Evolutionary conservation across 2,113 vertebrate genomes (phyloP).

Genomic region (Hylia prasina): DNA sequence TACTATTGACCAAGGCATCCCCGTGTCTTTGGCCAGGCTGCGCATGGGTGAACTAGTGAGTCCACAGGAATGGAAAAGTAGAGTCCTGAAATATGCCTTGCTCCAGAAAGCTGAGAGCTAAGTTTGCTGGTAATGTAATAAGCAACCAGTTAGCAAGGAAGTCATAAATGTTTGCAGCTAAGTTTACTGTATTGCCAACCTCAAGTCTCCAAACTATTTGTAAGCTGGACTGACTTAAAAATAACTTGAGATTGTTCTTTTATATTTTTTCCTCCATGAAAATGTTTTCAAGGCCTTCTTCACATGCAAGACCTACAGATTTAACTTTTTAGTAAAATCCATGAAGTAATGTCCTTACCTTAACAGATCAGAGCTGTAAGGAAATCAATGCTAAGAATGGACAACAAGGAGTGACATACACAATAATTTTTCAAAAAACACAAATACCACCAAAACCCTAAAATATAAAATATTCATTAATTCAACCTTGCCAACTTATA

Average conservation of each 20-base stretch:
- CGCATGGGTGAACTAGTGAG: not conserved
- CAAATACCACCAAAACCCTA: not conserved
- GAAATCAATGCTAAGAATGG: not conserved
- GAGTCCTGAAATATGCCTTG: not conserved
- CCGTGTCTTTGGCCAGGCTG: fast-evolving
- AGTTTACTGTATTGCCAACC: not conserved
- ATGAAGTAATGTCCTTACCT: not conserved
- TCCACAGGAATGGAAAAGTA: not conserved
- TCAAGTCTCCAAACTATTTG: not conserved
- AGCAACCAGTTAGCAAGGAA: not conserved
- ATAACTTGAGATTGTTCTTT: not conserved
- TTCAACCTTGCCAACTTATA: not conserved
- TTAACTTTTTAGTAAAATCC: not conserved
- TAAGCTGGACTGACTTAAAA: not conserved
- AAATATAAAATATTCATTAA: not conserved
- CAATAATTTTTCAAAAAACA: not conserved
- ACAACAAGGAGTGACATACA: not conserved
- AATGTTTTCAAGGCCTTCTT: not conserved
- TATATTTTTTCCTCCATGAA: not conserved
- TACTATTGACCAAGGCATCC: not conserved
- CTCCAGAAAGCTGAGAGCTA: not conserved
- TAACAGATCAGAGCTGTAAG: not conserved
- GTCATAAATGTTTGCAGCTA: not conserved
- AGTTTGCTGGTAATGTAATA: not conserved
- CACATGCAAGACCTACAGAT: not conserved